Evolutionary conservation across 2,113 vertebrate genomes (phyloP), one percentile per base, ranked within the genome.

Genomic region (Ancistrus triradiatus): DNA sequence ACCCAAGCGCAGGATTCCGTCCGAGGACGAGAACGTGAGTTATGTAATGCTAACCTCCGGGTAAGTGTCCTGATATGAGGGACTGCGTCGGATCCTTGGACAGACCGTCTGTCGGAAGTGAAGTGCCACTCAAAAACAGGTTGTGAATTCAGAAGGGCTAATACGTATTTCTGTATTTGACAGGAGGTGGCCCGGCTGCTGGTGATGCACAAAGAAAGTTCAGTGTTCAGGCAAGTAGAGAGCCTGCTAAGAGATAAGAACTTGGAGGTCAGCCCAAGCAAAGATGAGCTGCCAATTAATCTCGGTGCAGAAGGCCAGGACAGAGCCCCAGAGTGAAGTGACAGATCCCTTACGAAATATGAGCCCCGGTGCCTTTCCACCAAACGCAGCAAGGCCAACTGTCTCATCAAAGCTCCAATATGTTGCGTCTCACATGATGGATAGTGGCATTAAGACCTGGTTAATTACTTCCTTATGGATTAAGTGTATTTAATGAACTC

Each of bases 1-100:
- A 44, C 44, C 48, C 14, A 42, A 52, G 17, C 59, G 64, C 18
- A 53, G 49, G 19, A 43, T 78, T 25, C 62, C 81, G 35, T 77
- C 78, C 1, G 79, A 87, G 68, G 74, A 91, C 72, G 90, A 92
- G 85, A 82, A 62, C 37, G 52, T 25, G 51, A 52, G 73, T 22
- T 66, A 27, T 18, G 66, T 68, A 14, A 22, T 9, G 27, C 22
- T 42, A 43, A 57, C 38, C 53, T 11, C 0, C 24, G 33, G n/a
- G n/a, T 43, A 1, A 7, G 1, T 14, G 24, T 46, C 21, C 62
- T 37, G 38, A 64, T 53, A 31, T 18, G 35, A 6, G n/a, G 48
- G 31, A 37, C 51, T 44, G n/a, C 3, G 22, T 11, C 24, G 21
- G 47, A 55, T 49, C 6, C 43, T 0, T 4, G n/a, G 21, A 35